These are phyloP conservation scores for Pyrochroa serraticornis DNA, from an alignment of 2,888 invertebrate genomes.

Conservation along the genomic window DNA sequence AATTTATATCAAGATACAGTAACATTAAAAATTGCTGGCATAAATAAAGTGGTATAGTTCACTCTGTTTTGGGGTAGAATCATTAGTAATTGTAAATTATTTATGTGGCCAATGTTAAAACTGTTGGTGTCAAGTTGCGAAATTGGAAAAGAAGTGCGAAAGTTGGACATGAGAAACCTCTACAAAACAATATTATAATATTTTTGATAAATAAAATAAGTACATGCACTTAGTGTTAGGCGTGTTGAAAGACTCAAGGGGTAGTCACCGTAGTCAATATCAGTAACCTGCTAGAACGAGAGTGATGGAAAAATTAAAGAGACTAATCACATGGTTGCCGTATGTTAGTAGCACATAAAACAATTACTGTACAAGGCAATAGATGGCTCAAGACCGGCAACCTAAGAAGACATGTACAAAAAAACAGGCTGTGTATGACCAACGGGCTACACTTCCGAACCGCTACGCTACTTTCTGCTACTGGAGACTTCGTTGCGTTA, in stretches of 20 bases:
- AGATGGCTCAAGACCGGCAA: too few relatives aligned
- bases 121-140: too few relatives aligned
- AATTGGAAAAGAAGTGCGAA: conserved; percentile 16
- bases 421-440: conserved; percentile 24
- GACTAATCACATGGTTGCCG: conserved; percentile 7
- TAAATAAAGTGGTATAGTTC: too few relatives aligned
- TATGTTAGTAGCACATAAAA: conserved; percentile 18
- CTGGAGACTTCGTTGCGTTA: conserved; percentile 46
- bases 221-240: conserved; percentile 30
- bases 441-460: conserved; percentile 38
- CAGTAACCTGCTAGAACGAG: conserved; percentile 14
- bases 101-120: too few relatives aligned
- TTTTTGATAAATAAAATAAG: conserved; percentile 6
- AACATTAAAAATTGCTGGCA: too few relatives aligned
- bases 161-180: conserved; percentile 19
- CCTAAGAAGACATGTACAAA: conserved; percentile 32
- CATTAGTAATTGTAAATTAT: too few relatives aligned
- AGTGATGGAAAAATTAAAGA: conserved; percentile 8
- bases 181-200: conserved; percentile 18
- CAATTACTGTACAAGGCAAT: background rate
- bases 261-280: conserved; percentile 20
- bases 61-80: too few relatives aligned
- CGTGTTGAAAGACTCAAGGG: conserved; percentile 15
- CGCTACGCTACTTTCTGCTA: conserved; percentile 42
- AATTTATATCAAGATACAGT: too few relatives aligned